Conservation (phyloP, 2,113 vertebrate species). For the Protomyctophum bolini region DNA sequence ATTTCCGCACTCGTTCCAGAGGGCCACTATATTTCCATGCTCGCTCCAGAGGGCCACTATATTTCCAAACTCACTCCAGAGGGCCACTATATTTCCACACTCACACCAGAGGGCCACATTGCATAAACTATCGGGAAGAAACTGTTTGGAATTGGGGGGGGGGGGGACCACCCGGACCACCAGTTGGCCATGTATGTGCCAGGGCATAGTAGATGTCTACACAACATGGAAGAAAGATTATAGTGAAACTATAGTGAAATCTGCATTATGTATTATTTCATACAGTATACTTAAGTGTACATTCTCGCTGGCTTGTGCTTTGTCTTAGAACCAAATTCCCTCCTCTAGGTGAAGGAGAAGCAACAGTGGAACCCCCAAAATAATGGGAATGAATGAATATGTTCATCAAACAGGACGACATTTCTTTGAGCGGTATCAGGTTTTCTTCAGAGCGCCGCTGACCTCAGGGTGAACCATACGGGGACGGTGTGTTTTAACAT, state of each 20-base stretch:
- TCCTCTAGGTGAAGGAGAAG: not conserved
- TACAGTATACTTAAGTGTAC: too few relatives aligned
- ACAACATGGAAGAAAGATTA: not conserved
- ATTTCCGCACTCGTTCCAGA: too few relatives aligned
- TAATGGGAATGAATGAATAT: not conserved
- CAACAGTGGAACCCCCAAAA: not conserved
- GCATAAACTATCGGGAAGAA: too few relatives aligned
- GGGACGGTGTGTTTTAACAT: conserved; percentile 3
- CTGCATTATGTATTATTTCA: too few relatives aligned
- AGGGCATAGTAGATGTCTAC: not conserved
- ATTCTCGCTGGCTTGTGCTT: not conserved
- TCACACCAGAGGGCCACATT: too few relatives aligned
- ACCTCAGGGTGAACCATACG: conserved; percentile 4
- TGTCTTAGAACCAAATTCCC: not conserved
- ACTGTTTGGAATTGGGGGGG: too few relatives aligned
- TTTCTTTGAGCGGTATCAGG: not conserved
- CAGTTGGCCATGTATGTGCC: not conserved
- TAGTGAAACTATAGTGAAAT: too few relatives aligned
- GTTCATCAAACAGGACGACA: not conserved
- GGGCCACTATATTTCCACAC: too few relatives aligned
- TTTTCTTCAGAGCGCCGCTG: not conserved
- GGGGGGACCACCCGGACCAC: too few relatives aligned
- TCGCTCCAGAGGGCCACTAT: too few relatives aligned
- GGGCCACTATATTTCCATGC: too few relatives aligned
- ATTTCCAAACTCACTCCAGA: too few relatives aligned